Evolutionary conservation across 2,888 invertebrate species (phyloP).

Genomic region (Parthenolecanium corni): DNA sequence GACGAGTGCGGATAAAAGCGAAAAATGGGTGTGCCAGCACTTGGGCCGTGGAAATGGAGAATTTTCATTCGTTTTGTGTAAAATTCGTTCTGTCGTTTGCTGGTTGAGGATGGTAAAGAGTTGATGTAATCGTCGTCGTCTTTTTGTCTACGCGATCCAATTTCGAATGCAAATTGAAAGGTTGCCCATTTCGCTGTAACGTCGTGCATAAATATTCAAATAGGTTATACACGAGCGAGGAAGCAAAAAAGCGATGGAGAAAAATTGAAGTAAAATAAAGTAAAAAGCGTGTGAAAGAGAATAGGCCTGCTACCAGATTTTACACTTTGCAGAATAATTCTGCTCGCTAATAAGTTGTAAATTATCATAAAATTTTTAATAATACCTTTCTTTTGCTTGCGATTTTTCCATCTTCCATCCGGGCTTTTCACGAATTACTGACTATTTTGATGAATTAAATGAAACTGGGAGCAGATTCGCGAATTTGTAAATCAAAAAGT

Average conservation of each 20-base stretch:
- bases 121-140: constrained; percentile 17
- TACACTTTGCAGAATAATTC: constrained; percentile 3
- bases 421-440: no score
- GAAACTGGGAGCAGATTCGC: no score
- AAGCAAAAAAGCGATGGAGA: no score
- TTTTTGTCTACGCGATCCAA: constrained; percentile 23
- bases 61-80: not conserved
- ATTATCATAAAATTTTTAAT: constrained; percentile 10
- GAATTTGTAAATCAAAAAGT: no score
- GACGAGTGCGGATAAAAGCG: no score
- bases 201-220: constrained; percentile 19
- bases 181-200: constrained; percentile 18
- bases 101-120: not conserved
- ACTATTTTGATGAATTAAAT: no score
- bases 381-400: no score
- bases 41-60: not conserved
- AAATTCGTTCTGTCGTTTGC: not conserved
- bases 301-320: constrained; percentile 6
- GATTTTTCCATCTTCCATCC: no score
- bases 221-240: constrained; percentile 6
- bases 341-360: constrained; percentile 18
- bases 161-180: constrained; percentile 27
- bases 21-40: not conserved
- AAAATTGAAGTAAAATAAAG: no score
- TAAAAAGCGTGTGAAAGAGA: no score